A percentile compares a stretch with the other conserved stretches of the same genome.
Evolutionary conservation across 2,888 invertebrate species (phyloP).

Genomic region (Acrobasis suavella): DNA sequence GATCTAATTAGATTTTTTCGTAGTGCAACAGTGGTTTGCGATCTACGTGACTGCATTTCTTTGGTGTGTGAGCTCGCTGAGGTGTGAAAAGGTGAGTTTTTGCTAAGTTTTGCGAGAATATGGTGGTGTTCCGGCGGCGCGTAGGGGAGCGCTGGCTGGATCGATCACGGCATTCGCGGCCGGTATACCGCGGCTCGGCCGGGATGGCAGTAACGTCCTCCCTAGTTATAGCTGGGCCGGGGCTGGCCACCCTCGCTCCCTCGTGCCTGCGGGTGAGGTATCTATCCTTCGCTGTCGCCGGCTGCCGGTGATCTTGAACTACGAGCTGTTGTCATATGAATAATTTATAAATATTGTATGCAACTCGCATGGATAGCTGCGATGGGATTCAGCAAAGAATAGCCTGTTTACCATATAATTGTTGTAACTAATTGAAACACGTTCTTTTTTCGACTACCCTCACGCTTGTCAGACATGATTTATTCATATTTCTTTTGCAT

Average conservation of each 20-base stretch:
- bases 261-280: constrained; percentile 45
- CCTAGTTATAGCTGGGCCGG: constrained; percentile 36
- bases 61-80: constrained; percentile 67
- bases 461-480: neutral
- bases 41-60: constrained; percentile 72
- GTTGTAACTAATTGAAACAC: constrained; percentile 15
- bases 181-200: constrained; percentile 43
- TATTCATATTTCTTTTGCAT: neutral
- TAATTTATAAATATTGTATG: constrained; percentile 54
- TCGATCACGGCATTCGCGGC: constrained; percentile 78
- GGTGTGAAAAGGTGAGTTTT: constrained; percentile 77
- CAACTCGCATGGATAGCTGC: constrained; percentile 28
- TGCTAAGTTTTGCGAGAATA: constrained; percentile 50
- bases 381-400: constrained; percentile 17
- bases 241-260: constrained; percentile 61
- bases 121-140: constrained; percentile 50
- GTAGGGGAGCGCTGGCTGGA: constrained; percentile 67
- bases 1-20: constrained; percentile 50
- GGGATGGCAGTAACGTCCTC: constrained; percentile 32
- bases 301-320: constrained; percentile 56
- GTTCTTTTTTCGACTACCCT: constrained; percentile 8
- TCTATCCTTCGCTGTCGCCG: constrained; percentile 49
- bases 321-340: constrained; percentile 50
- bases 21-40: constrained; percentile 73
- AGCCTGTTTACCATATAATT: constrained; percentile 18